Evolutionary conservation across 2,113 vertebrate species (phyloP).

Genomic region (Noturus placidus): DNA sequence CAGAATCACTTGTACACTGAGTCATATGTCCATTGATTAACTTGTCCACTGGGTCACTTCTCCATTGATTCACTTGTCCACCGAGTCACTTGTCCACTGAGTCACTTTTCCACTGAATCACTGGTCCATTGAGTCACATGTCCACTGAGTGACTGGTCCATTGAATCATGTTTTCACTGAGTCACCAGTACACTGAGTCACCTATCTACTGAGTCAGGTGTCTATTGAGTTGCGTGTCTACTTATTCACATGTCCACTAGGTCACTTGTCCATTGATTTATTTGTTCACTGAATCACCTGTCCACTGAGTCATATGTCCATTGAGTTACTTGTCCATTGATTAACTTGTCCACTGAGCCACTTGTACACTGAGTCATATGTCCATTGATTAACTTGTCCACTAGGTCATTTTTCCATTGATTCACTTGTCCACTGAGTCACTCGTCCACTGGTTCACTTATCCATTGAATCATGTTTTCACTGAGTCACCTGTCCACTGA

Average conservation of each 20-base stretch:
- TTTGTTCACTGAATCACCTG: not conserved
- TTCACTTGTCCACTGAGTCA: not conserved
- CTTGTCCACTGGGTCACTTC: not conserved
- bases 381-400: not conserved
- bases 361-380: not conserved
- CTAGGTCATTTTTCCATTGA: not conserved
- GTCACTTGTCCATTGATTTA: not conserved
- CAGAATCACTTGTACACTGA: not conserved
- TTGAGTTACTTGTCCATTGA: not conserved
- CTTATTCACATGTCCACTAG: not conserved
- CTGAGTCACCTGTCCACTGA: rapidly evolving
- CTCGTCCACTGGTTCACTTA: not conserved
- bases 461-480: not conserved
- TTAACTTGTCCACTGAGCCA: not conserved
- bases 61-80: not conserved
- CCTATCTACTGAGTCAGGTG: not conserved
- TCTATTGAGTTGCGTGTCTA: no score
- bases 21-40: not conserved
- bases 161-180: not conserved
- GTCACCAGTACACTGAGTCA: not conserved
- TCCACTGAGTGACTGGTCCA: not conserved
- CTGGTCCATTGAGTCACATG: no score
- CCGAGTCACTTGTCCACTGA: not conserved
- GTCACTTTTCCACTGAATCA: not conserved
- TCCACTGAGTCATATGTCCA: not conserved